Base-by-base conservation (phyloP, 2,797 vertebrate species). In the Epinephelus awoara region DNA sequence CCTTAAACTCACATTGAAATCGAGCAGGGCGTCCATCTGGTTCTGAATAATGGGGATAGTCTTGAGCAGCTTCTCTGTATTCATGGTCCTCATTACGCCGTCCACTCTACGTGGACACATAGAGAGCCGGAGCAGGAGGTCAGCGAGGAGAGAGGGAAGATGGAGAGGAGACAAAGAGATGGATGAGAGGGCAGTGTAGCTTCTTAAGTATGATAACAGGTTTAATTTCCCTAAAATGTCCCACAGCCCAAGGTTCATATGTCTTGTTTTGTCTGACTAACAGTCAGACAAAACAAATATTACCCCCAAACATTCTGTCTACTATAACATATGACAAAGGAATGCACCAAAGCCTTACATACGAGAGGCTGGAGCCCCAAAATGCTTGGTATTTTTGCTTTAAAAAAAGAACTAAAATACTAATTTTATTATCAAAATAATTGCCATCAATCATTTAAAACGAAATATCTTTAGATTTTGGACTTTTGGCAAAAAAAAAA, bases 21-120 rank as follows among this genome's bases (percentile, higher is more conserved):
- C 98, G 40, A 99, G 98, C 75, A 99, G 97, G 75, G 98, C 97
- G 75, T 99, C 98, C 98, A 99, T 99, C 93, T 99, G 98, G 96
- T 98, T 99, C 88, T 99, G 98, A 92, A 99, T 99, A 91, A 99
- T 99, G 72, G 98, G 98, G 95, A 99, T 98, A 27, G 98, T 99
- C 96, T 99, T 99, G 79, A 99, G 92, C 62, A 99, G 96, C 94
- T 99, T 99, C 94, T 99, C 98, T 90, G 98, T 99, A 91, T 95
- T 99, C 98, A 99, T 99, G 90, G 97, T 99, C 92, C 98, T 97
- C 98, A 99, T 99, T 68, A 99, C 97, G 67, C 98, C 98, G 58
- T 99, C 98, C 92, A 98, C 97, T 84, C 98, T 99, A 88, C 76
- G 85, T 44, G 52, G 76, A 91, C 59, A 85, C 50, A 66, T 3